These are phyloP conservation scores for Pteronura brasiliensis DNA, from an alignment of 2,113 vertebrate genomes.

Conservation along the genomic window DNA sequence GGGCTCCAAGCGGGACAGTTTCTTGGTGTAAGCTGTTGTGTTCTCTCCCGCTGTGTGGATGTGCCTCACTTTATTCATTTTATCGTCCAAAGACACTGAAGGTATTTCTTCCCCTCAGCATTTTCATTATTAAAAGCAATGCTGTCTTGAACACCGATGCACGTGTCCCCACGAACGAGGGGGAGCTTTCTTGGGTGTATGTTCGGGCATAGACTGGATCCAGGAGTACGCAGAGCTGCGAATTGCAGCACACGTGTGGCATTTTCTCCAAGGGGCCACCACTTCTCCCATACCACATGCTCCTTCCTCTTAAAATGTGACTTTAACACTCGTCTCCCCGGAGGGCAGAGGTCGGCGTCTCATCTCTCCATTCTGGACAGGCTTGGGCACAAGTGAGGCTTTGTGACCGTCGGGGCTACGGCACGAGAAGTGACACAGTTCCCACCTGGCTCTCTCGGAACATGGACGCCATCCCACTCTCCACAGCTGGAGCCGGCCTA, in stretches of 20 bases:
- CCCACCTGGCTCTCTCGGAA: background rate
- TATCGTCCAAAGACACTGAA: background rate
- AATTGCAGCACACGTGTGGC: too few species aligned
- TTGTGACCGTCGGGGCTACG: background rate
- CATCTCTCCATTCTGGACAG: background rate
- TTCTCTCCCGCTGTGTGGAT: background rate
- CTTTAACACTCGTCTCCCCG: background rate
- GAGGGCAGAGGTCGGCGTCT: background rate
- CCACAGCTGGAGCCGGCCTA: background rate
- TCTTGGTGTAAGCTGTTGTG: background rate
- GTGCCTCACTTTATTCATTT: background rate
- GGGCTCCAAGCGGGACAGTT: fast-evolving
- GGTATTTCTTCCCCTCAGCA: background rate
- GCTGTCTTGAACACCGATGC: background rate
- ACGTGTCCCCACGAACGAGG: background rate
- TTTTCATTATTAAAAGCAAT: background rate
- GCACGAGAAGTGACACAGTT: background rate
- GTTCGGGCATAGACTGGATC: background rate
- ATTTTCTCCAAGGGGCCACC: background rate
- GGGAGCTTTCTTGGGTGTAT: background rate
- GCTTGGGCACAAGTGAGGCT: background rate
- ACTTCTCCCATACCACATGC: background rate
- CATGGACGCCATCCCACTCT: background rate
- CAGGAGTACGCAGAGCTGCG: fast-evolving
- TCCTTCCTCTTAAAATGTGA: background rate